Conservation (phyloP, 2,113 vertebrate genomes). For the Colinus virginianus region DNA sequence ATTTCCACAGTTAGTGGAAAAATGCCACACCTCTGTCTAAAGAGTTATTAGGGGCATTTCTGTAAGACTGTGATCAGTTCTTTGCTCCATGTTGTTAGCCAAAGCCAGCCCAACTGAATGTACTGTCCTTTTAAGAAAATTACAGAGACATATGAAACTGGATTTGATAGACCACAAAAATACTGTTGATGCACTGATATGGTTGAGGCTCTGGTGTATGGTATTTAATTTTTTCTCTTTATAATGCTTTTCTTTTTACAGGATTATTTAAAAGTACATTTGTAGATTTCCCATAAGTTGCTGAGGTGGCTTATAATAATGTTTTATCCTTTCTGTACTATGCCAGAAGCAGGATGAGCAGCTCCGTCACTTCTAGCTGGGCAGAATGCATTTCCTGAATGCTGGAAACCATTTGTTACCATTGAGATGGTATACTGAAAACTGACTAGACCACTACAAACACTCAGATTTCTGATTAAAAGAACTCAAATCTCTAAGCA, state of each 20-base stretch:
- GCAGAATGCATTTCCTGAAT: not conserved
- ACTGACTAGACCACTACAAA: not conserved
- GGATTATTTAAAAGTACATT: not conserved
- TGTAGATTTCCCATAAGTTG: not conserved
- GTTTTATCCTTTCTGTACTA: not conserved
- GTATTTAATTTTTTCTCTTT: not conserved
- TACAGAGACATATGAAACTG: conserved; percentile 14
- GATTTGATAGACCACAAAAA: conserved; percentile 26
- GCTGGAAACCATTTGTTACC: not conserved
- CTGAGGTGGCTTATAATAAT: not conserved
- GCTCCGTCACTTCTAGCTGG: not conserved
- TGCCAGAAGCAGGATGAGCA: not conserved
- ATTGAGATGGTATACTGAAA: not conserved
- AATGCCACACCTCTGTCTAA: conserved; percentile 23
- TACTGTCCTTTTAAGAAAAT: not conserved
- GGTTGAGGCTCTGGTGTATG: not conserved
- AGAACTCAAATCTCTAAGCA: not conserved
- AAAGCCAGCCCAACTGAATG: conserved; percentile 3
- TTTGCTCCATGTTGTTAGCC: not conserved
- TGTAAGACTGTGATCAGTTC: conserved; percentile 36
- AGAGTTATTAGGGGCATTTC: conserved; percentile 35
- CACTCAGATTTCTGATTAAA: not conserved
- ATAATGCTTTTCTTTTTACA: not conserved
- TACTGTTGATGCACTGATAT: not conserved
- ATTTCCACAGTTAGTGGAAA: conserved; percentile 49